Evolutionary conservation across 2,113 vertebrate genomes (phyloP), one percentile per base, ranked within the genome.

Genomic region (Sinocyclocheilus maitianheensis): DNA sequence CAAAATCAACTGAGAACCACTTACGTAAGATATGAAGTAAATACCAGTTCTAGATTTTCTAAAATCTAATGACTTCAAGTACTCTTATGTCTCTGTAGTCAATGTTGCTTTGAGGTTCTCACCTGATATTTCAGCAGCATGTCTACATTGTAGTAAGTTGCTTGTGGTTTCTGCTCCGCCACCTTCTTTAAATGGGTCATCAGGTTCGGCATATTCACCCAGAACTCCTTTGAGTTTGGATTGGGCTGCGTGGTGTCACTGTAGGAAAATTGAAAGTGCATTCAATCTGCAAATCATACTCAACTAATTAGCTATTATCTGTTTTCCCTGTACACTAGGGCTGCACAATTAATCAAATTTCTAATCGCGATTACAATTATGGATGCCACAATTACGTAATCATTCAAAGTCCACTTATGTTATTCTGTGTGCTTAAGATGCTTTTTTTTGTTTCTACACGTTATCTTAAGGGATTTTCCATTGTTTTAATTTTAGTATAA

Each of bases 71-170:
- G 12, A 30, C 24, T 67, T 20, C 67, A 71, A 8, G 14, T 69
- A 16, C 14, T 8, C 14, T 34, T 34, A 37, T 34, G 65, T 18
- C n/a, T 26, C 67, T 40, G 34, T 71, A 9, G 8, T 71, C 43
- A 53, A 1, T 53, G 5, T 10, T 53, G n/a, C 3, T 77, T 30
- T 26, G 22, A 51, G 75, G n/a, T 30, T 53, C 92, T 91, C 92
- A 98, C 98, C 97, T 99, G 98, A 91, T 99, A 99, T 87, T 99
- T 99, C n/a, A n/a, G n/a, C 87, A 99, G 95, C 98, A 99, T 99
- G 92, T 99, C 98, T 92, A 99, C 98, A 22, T 99, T 99, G 90
- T 99, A 99, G 94, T 99, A 99, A 1, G 98, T 99, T 74, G 98
- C 98, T 87, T 98, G 97, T 1, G 98, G 98, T 88, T 99, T 99